Evolutionary conservation across 1,140 invertebrate species (phyloP).

Genomic region (Muscidifurax raptorellus): DNA sequence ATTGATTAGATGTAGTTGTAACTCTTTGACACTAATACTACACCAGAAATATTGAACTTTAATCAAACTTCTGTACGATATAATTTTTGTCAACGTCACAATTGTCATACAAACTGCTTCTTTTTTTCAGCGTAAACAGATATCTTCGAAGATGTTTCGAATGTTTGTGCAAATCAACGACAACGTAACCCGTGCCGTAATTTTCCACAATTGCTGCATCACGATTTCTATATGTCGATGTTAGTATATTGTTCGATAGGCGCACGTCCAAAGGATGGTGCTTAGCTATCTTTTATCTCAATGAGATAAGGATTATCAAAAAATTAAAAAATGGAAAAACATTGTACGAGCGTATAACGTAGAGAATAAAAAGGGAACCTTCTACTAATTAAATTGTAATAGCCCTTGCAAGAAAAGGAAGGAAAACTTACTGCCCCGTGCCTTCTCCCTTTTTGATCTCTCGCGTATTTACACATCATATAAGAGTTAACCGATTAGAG

Average conservation of each 20-base stretch:
- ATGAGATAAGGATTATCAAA: conserved; percentile 39
- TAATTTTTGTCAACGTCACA: neutral
- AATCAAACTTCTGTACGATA: neutral
- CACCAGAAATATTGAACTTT: neutral
- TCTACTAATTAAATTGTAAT: conserved; percentile 7
- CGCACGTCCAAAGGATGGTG: conserved; percentile 12
- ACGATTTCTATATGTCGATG: neutral
- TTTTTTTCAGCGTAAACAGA: neutral
- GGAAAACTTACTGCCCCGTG: conserved; percentile 63
- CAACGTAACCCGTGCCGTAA: conserved; percentile 1
- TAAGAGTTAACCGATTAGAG: conserved; percentile 43
- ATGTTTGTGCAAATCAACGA: neutral
- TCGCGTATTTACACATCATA: conserved; percentile 42
- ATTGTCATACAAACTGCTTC: neutral
- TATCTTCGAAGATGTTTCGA: neutral
- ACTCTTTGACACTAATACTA: neutral
- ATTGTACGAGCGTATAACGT: conserved; percentile 23
- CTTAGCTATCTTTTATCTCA: conserved; percentile 30
- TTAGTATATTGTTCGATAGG: conserved; percentile 9
- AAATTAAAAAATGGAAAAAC: conserved; percentile 26
- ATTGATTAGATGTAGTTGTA: neutral
- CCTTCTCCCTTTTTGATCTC: conserved; percentile 65
- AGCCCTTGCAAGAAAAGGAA: neutral
- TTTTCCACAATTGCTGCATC: neutral
- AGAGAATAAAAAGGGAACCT: conserved; percentile 46